These are phyloP conservation scores for Trimorus sp. DNA, from an alignment of 2,888 invertebrate species.

Conservation along the genomic window DNA sequence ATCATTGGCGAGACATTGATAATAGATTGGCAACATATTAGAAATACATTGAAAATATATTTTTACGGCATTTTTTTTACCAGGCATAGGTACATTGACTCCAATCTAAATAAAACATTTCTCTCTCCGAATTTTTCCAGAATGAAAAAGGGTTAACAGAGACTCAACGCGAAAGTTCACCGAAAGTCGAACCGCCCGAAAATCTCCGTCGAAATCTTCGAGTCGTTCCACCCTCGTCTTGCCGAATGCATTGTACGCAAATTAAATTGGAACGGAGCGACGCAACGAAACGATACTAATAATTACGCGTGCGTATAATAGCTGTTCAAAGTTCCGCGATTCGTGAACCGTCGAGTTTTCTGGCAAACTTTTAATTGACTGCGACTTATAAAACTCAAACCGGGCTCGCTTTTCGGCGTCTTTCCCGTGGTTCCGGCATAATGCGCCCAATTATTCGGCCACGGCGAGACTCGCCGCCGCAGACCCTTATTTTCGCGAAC, in stretches of 20 bases:
- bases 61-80: too few species aligned
- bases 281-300: neutral
- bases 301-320: constrained; percentile 23
- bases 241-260: neutral
- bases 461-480: constrained; percentile 12
- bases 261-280: neutral
- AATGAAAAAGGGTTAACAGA: too few species aligned
- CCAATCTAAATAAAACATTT: too few species aligned
- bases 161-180: neutral
- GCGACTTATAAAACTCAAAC: constrained; percentile 70
- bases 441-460: constrained; percentile 39
- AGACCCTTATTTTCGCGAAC: constrained; percentile 33
- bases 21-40: too few species aligned
- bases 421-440: constrained; percentile 29
- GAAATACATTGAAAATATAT: too few species aligned
- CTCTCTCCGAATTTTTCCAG: too few species aligned
- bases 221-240: neutral
- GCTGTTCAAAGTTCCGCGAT: constrained; percentile 68
- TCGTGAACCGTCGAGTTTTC: constrained; percentile 71
- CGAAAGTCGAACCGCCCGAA: neutral
- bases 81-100: too few species aligned
- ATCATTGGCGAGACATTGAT: too few species aligned
- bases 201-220: neutral
- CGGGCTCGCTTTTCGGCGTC: constrained; percentile 53
- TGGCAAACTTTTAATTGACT: constrained; percentile 76